Evolutionary conservation across 1,140 invertebrate genomes (phyloP), one percentile per base, ranked within the genome.

Genomic region (Trichonephila clavata): DNA sequence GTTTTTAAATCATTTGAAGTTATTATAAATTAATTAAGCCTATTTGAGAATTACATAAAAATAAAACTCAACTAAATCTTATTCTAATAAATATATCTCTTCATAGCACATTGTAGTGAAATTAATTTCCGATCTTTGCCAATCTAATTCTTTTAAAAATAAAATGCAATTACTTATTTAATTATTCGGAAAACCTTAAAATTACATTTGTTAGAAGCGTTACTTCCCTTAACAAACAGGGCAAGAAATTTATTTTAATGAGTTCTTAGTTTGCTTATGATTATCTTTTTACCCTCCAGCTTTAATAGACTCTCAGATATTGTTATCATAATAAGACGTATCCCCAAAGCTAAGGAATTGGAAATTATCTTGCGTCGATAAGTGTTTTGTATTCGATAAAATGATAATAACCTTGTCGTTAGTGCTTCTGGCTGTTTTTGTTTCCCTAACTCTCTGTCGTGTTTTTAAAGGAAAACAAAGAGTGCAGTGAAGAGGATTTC

Each of bases 281-380:
- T 86, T 24, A 86, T 86, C 84, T 86, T 63, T 86, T 86, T 86
- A 61, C 14, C 59, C 24, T 60, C 16, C 21, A n/a, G 81, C 27
- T 86, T 63, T 86, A 86, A 86, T 86, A 59, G 81, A 13, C 61
- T 39, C 27, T 27, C 14, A 86, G 84, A 24, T 50, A 60, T 86
- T 60, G 21, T 60, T 61, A n/a, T 61, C 16, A 20, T 27, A 60
- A 39, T 8, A 16, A 27, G 60, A 32, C 13, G 14, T 13, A 32
- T 61, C 24, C 84, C 27, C 57, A 2, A 61, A 7, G 27, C 59
- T n/a, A 61, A 63, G 16, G 6, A 39, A 61, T 7, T 57, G 13
- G 84, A 86, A 86, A 86, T 86, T 63, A 86, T 61, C 84, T 39
- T 7, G 59, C 57, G 27, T 63, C 84, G 84, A 61, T 86, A 61